Conservation (phyloP, 2,113 vertebrate species). For the Nyctibius bracteatus region DNA sequence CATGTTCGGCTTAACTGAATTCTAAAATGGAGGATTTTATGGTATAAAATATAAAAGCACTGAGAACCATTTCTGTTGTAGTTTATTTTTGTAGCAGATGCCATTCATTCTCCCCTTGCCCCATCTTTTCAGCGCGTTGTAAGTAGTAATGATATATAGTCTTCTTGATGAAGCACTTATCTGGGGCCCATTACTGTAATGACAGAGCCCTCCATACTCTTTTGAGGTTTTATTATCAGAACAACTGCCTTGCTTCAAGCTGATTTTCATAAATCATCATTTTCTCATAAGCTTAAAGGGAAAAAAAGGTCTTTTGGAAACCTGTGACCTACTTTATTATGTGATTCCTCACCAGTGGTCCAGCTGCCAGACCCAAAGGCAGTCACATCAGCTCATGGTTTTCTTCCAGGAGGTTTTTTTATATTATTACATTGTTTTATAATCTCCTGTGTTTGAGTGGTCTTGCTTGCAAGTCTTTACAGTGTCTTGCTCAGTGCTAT, state of each 20-base stretch:
- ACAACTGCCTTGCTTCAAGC: slow-evolving; percentile 9
- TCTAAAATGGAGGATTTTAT: background rate
- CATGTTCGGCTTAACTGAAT: background rate
- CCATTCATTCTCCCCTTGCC: background rate
- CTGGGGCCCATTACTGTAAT: slow-evolving; percentile 38
- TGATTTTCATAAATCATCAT: slow-evolving; percentile 46
- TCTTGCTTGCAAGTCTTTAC: background rate
- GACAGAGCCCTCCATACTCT: slow-evolving; percentile 3
- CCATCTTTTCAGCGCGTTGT: background rate
- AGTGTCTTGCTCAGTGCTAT: background rate
- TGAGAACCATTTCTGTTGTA: background rate
- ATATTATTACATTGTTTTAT: background rate
- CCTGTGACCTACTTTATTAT: slow-evolving; percentile 1
- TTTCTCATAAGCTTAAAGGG: background rate
- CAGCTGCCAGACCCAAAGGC: slow-evolving; percentile 4
- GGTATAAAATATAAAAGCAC: background rate
- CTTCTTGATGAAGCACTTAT: slow-evolving; percentile 28
- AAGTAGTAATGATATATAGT: slow-evolving; percentile 6
- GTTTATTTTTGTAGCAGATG: slow-evolving; percentile 50
- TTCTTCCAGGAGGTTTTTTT: slow-evolving; percentile 16
- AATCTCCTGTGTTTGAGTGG: background rate
- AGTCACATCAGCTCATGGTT: background rate
- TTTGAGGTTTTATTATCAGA: slow-evolving; percentile 42
- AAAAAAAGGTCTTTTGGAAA: background rate
- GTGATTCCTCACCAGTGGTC: background rate